Percentiles rank a stretch among this genome's conserved stretches.
Evolutionary conservation across 2,113 vertebrate species (phyloP).

Genomic region (Cisticola juncidis): DNA sequence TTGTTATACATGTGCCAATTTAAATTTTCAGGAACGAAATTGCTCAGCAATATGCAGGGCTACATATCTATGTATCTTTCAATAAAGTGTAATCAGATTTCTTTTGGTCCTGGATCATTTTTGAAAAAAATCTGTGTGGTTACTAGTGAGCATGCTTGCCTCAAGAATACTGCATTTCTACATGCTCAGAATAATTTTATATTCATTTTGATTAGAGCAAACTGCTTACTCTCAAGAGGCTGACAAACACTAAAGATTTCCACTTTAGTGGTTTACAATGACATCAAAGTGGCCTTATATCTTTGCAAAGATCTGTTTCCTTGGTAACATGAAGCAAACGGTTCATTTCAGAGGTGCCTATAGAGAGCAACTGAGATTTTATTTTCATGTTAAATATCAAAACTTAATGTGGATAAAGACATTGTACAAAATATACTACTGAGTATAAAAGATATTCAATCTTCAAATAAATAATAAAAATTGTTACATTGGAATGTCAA

Average conservation of each 20-base stretch:
- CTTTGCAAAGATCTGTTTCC: constrained; percentile 72
- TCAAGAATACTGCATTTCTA: constrained; percentile 67
- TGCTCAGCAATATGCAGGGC: not conserved
- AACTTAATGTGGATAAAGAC: constrained; percentile 23
- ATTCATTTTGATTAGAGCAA: constrained; percentile 74
- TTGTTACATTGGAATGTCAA: not conserved
- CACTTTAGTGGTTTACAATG: constrained; percentile 67
- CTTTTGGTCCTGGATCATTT: constrained; percentile 2
- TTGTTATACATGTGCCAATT: not conserved
- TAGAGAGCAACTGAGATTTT: constrained; percentile 26
- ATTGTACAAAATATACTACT: not conserved
- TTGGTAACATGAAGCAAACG: constrained; percentile 66
- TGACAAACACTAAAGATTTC: constrained; percentile 71
- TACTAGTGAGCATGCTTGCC: constrained; percentile 29
- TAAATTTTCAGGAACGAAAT: not conserved
- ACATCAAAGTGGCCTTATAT: constrained; percentile 69
- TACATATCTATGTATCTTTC: not conserved
- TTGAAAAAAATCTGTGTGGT: constrained; percentile 3
- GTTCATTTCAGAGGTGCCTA: constrained; percentile 51
- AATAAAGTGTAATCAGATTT: constrained; percentile 4
- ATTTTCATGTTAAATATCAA: constrained; percentile 46
- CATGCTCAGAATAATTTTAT: constrained; percentile 73
- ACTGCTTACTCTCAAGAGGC: constrained; percentile 60
- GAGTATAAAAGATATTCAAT: not conserved
- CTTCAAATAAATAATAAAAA: not conserved